Evolutionary conservation across 2,113 vertebrate genomes (phyloP), one percentile per base, ranked within the genome.

Genomic region (Pipa parva): DNA sequence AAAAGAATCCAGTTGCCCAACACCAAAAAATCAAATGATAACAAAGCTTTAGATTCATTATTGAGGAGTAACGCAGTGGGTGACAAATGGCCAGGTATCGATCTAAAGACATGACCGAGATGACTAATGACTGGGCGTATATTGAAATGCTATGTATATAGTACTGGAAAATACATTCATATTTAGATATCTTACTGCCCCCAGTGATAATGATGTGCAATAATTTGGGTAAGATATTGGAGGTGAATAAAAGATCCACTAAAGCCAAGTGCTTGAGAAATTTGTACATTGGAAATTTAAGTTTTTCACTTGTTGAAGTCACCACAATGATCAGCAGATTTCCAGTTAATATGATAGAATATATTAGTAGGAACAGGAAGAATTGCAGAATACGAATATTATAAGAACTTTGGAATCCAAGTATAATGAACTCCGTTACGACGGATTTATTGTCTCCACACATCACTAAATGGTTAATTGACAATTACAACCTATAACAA

Each of bases 31-130:
- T 9, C 9, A 66, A 52, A 31, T 48, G 37, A 29, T 31, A 46
- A 4, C 63, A 57, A 22, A 66, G 52, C 33, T 46, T 57, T 11
- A 29, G 27, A 17, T 25, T 48, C 63, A 66, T 66, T 3, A 66
- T 10, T 4, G 37, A 29, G 6, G 37, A 24, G 33, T 66, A 66
- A 11, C 27, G 52, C 2, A 66, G 20, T 13, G 63, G 63, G 13
- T 66, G 33, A 15, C 63, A 66, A 3, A 66, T 66, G 5, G 63
- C 63, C 29, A 66, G 46, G 22, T 48, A 66, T n/a, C 63, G 26
- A 52, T 66, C 63, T 13, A 46, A 33, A 8, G 63, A 54, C 63
- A 66, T 66, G 39, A 28, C 39, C 0, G 39, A 24, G 18, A 66
- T 26, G 10, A 66, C 28, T 8, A 65, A 27, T 1, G 50, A 57